Conservation (phyloP, 2,113 vertebrate species). For the Lota lota region DNA sequence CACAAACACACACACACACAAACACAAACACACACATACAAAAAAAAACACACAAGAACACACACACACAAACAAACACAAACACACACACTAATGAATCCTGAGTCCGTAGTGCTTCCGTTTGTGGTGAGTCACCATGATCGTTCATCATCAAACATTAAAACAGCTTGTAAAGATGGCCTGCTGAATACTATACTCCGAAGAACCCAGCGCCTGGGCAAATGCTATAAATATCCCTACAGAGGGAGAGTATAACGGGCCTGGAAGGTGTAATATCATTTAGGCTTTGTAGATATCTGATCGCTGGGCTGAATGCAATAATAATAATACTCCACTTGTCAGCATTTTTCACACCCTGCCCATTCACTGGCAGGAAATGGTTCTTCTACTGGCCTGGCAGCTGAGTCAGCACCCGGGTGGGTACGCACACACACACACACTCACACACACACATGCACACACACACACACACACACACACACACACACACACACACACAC, state of each 20-base stretch:
- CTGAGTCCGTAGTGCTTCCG: no score
- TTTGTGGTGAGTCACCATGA: no score
- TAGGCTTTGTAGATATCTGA: constrained; percentile 48
- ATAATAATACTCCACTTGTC: constrained; percentile 50
- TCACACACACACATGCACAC: no score
- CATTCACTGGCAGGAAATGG: constrained; percentile 27
- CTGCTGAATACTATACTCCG: no score
- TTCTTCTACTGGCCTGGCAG: constrained; percentile 15
- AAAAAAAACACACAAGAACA: background rate
- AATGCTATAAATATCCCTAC: constrained; percentile 48
- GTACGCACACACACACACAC: constrained; percentile 7
- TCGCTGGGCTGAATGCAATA: constrained; percentile 37
- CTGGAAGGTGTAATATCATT: constrained; percentile 37
- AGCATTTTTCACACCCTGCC: constrained; percentile 44
- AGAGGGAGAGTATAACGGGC: constrained; percentile 39
- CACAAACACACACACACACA: constrained; percentile 15
- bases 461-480: background rate
- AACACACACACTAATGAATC: no score
- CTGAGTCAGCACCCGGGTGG: constrained; percentile 47
- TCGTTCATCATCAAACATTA: no score
- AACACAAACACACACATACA: background rate
- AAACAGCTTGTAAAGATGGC: no score
- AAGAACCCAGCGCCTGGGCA: background rate
- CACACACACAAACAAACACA: no score
- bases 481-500: background rate